Evolutionary conservation across 1,140 invertebrate genomes (phyloP).

Genomic region (Caenorhabditis elegans): DNA sequence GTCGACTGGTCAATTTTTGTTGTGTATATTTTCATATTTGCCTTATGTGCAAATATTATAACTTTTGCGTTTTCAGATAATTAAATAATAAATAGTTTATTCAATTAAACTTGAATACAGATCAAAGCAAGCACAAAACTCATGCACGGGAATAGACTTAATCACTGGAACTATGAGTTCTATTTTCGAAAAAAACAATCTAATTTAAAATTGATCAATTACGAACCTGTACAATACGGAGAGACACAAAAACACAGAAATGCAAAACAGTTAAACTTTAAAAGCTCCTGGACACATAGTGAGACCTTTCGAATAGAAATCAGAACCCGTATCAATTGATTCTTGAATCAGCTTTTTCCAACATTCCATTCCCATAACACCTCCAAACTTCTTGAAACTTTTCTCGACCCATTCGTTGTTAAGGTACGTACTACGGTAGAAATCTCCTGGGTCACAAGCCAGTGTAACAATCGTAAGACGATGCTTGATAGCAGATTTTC

Average conservation of each 20-base stretch:
- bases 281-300: neutral
- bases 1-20: neutral
- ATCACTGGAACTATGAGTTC: conserved; percentile 13
- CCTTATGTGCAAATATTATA: neutral
- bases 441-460: conserved; percentile 48
- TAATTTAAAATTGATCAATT: no score
- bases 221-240: neutral
- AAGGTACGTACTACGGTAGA: conserved; percentile 54
- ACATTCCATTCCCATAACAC: conserved; percentile 23
- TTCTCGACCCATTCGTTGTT: conserved; percentile 55
- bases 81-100: neutral
- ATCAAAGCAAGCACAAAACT: neutral
- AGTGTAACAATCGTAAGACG: conserved; percentile 49
- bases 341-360: conserved; percentile 40
- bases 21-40: neutral
- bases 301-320: conserved; percentile 41
- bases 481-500: neutral
- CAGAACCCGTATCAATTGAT: conserved; percentile 33
- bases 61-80: neutral
- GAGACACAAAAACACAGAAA: neutral
- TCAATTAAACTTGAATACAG: neutral
- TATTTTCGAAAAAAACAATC: no score
- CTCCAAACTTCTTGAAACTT: conserved; percentile 48
- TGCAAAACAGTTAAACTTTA: neutral
- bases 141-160: neutral